These are phyloP conservation scores for Prunella himalayana DNA, from an alignment of 2,113 vertebrate genomes.

Conservation along the genomic window DNA sequence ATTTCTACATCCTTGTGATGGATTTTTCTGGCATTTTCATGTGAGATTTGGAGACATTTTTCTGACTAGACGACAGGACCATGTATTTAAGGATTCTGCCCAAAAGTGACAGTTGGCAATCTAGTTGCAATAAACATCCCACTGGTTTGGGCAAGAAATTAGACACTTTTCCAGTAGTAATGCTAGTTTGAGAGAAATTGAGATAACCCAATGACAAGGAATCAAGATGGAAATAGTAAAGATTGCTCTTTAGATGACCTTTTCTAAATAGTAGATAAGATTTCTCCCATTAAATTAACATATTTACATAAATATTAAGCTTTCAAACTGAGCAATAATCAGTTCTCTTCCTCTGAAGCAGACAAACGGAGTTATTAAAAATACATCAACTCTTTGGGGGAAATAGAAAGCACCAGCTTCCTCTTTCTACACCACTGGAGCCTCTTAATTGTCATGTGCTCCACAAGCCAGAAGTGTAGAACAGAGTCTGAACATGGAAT, in stretches of 20 bases:
- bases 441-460: neutral
- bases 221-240: constrained; percentile 3
- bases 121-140: constrained; percentile 43
- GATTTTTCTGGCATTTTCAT: constrained; percentile 65
- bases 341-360: neutral
- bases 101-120: constrained; percentile 62
- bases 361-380: neutral
- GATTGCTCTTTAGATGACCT: neutral
- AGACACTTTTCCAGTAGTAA: constrained; percentile 14
- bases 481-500: neutral
- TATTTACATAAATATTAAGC: constrained; percentile 19
- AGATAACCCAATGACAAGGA: neutral
- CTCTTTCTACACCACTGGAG: neutral
- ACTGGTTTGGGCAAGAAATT: constrained; percentile 36
- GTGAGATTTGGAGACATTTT: constrained; percentile 56
- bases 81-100: constrained; percentile 58
- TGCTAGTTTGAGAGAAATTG: neutral
- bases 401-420: neutral
- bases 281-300: neutral
- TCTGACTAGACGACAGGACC: constrained; percentile 59
- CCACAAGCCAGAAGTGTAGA: neutral
- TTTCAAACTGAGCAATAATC: neutral
- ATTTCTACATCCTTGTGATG: constrained; percentile 46
- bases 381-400: neutral
- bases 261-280: neutral